Evolutionary conservation across 2,797 vertebrate genomes (phyloP).

Genomic region (Peromyscus eremicus): DNA sequence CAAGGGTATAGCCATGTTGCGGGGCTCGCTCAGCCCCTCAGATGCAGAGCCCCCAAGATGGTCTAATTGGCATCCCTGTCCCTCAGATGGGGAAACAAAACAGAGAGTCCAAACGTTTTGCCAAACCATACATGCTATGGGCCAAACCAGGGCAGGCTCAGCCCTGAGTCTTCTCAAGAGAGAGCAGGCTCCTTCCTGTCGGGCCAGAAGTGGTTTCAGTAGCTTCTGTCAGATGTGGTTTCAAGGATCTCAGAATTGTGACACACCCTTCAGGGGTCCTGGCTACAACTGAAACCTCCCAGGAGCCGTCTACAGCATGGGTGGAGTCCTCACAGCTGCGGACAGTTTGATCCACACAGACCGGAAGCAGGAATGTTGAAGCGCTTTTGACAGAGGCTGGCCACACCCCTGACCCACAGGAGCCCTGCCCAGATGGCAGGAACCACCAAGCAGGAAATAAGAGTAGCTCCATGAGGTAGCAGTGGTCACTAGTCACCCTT

Average conservation of each 20-base stretch:
- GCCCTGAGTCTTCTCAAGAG: background rate
- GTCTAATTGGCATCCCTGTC: background rate
- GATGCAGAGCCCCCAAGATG: fast-evolving
- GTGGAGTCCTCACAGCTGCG: background rate
- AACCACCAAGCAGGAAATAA: fast-evolving
- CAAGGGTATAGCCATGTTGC: too few relatives aligned
- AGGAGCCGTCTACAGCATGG: fast-evolving
- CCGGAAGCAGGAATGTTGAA: background rate
- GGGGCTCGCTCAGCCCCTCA: fast-evolving
- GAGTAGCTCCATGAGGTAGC: fast-evolving
- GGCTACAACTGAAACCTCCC: background rate
- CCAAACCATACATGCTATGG: background rate
- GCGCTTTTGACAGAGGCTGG: background rate
- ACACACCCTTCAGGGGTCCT: background rate
- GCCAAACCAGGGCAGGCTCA: background rate
- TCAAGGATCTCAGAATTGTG: background rate
- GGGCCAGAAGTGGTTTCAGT: background rate
- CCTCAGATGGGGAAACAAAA: background rate
- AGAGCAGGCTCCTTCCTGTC: fast-evolving
- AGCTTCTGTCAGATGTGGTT: background rate
- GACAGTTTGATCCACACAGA: background rate
- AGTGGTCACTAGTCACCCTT: background rate
- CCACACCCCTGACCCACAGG: background rate
- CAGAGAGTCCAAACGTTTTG: background rate
- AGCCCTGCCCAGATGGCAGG: background rate